Base-by-base conservation (phyloP, 2,888 invertebrate genomes). In the Itoplectis maculator region DNA sequence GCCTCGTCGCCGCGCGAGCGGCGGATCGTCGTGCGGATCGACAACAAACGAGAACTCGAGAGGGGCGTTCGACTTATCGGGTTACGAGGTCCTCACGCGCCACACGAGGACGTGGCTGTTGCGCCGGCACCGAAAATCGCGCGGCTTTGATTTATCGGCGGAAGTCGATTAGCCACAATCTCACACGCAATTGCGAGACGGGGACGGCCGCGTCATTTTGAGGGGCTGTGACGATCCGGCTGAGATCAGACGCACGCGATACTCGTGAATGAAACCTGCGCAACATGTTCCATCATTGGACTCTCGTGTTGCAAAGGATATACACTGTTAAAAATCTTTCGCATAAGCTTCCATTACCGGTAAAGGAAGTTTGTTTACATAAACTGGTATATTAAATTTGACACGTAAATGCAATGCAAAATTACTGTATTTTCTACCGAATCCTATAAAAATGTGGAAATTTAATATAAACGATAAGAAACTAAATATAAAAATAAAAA, bases 21-120 rank as follows among this genome's bases (percentile, higher is more conserved):
- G 7, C 9, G 23, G n/a, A n/a, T n/a, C 23, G 13, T 45, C 37
- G 9, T 40, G 29, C n/a, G 23, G 74, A 54, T 51, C 61, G 75
- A 89, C 89, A 90, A 89, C 89, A 89, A 90, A 89, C 90, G 88
- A 90, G 88, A 89, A 88, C 88, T 86, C 87, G 80, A 88, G 88
- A 88, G 86, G 87, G 88, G 89, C 88, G 84, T 83, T 13, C 74
- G 74, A 47, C 79, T 90, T 89, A 89, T 91, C 89, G 81, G 77
- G 82, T 91, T 90, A 89, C 91, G 54, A 81, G 72, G 66, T 79
- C 29, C 5, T 5, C 29, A 3, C 63, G 73, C n/a, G 66, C 49
- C 76, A 68, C 78, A 77, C 69, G 59, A 63, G 47, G 29, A 29
- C 70, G n/a, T n/a, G n/a, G n/a, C n/a, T n/a, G n/a, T n/a, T n/a